phyloP scores from a whole-genome alignment of 2,113 vertebrate species.

The Sciurus niger region DNA sequence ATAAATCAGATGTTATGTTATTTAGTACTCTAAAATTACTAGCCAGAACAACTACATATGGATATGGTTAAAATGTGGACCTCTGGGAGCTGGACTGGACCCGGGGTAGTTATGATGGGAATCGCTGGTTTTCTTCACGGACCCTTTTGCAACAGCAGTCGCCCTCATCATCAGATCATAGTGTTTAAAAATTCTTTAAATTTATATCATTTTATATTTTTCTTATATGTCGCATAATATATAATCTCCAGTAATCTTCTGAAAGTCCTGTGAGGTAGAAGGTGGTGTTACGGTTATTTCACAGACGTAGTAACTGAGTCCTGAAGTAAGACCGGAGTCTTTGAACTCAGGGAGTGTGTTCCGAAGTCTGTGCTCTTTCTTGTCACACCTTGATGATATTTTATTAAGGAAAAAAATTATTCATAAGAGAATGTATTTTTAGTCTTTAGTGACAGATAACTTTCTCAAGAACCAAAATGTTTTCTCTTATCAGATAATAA shows the following conservation, averaged over 20 bases:
- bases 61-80: not conserved
- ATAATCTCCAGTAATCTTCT: not conserved
- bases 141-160: not conserved
- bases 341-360: not conserved
- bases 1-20: not conserved
- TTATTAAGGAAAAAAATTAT: not conserved
- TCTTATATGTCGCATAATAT: not conserved
- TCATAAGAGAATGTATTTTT: not conserved
- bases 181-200: not conserved
- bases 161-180: not conserved
- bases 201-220: not conserved
- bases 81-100: not conserved
- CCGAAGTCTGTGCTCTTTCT: not conserved
- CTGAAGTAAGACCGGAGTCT: not conserved
- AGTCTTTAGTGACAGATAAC: not conserved
- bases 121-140: not conserved
- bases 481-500: slow-evolving; percentile 1
- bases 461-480: not conserved
- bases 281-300: not conserved
- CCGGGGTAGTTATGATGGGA: not conserved
- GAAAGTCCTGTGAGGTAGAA: not conserved
- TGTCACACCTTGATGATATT: not conserved
- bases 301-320: slow-evolving; percentile 15
- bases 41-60: not conserved
- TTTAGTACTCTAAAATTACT: not conserved